Conservation (phyloP, 2,888 invertebrate genomes). For the Scaptodrosophila latifasciaeformis region DNA sequence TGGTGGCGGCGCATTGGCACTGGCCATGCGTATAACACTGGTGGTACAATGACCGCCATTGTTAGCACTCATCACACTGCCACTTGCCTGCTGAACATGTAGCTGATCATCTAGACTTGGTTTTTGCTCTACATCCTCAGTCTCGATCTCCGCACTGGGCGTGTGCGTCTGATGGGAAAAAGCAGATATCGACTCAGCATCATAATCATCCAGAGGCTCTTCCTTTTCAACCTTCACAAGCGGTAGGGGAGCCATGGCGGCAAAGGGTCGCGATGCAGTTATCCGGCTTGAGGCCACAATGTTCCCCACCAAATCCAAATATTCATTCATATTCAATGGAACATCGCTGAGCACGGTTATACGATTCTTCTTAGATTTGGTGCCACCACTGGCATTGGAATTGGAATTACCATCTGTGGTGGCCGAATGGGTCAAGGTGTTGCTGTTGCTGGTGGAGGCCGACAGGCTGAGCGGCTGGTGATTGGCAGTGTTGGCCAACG, state of each 20-base stretch:
- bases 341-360: slow-evolving; percentile 75
- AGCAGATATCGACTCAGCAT: slow-evolving; percentile 15
- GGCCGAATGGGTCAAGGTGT: slow-evolving; percentile 9
- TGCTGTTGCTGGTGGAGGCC: neutral
- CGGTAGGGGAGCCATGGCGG: slow-evolving; percentile 59
- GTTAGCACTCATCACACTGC: slow-evolving; percentile 20
- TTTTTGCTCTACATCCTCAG: slow-evolving; percentile 33
- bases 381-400: slow-evolving; percentile 27
- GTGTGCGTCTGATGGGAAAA: slow-evolving; percentile 8
- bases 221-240: slow-evolving; percentile 71
- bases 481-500: slow-evolving; percentile 4
- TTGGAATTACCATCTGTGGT: slow-evolving; percentile 25
- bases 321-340: slow-evolving; percentile 74
- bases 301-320: slow-evolving; percentile 73
- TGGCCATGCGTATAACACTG: slow-evolving; percentile 74
- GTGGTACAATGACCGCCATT: slow-evolving; percentile 66
- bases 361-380: slow-evolving; percentile 62
- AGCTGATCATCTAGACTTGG: slow-evolving; percentile 36
- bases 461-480: neutral
- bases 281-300: slow-evolving; percentile 73
- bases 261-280: slow-evolving; percentile 56
- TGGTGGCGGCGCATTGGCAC: slow-evolving; percentile 34
- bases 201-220: slow-evolving; percentile 70
- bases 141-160: neutral
- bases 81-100: slow-evolving; percentile 24